Percentiles rank a stretch among this genome's conserved stretches.
Evolutionary conservation across 2,113 vertebrate species (phyloP).

Genomic region (Butorides virescens): DNA sequence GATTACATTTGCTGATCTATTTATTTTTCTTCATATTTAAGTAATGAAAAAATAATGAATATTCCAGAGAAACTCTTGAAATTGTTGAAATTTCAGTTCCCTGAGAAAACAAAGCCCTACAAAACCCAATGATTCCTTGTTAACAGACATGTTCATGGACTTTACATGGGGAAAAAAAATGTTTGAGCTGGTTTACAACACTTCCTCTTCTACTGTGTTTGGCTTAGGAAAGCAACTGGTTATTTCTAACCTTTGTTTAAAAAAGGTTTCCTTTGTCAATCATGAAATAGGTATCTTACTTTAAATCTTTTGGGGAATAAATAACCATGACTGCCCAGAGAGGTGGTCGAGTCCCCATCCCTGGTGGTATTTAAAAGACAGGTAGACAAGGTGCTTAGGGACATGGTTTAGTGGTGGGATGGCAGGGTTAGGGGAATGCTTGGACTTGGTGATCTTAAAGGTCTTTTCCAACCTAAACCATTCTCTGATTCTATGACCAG

Average conservation of each 20-base stretch:
- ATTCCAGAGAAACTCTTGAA: background rate
- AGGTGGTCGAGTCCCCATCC: too few species aligned
- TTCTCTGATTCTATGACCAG: background rate
- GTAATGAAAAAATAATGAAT: background rate
- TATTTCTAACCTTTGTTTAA: background rate
- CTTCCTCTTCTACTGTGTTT: background rate
- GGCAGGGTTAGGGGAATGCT: too few species aligned
- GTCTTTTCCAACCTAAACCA: too few species aligned
- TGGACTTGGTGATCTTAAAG: too few species aligned
- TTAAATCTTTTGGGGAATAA: background rate
- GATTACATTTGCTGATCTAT: background rate
- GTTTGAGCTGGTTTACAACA: background rate
- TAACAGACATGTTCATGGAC: background rate
- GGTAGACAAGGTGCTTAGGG: too few species aligned
- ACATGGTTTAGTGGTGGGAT: too few species aligned
- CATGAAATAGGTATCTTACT: background rate
- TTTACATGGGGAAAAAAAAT: background rate
- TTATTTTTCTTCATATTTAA: background rate
- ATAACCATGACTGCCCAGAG: background rate
- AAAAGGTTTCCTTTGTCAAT: background rate
- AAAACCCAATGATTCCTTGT: background rate
- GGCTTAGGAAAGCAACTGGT: background rate
- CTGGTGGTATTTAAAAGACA: too few species aligned
- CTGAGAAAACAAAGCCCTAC: background rate
- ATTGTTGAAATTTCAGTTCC: background rate